Evolutionary conservation across 2,888 invertebrate genomes (phyloP).

Genomic region (Calameuta filiformis): DNA sequence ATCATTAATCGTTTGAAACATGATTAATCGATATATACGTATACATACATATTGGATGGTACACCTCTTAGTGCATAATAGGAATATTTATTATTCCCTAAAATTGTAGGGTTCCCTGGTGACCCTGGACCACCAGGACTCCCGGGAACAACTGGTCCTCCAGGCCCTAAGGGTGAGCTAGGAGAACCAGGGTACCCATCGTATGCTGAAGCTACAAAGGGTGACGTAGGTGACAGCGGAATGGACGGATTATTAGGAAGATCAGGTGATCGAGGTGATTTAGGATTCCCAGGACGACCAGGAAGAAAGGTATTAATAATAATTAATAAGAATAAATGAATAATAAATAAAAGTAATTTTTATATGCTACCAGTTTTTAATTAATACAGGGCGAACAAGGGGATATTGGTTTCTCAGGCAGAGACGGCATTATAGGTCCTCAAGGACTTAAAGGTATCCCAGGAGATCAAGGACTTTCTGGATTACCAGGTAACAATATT

Average conservation of each 20-base stretch:
- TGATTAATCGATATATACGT: not conserved
- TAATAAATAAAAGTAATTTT: not conserved
- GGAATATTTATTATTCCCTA: not conserved
- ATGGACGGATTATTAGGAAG: constrained; percentile 66
- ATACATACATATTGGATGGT: not conserved
- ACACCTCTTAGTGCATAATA: not conserved
- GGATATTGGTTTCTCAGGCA: constrained; percentile 60
- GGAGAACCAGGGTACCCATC: constrained; percentile 68
- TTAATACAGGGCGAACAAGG: constrained; percentile 43
- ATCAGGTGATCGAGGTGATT: constrained; percentile 70
- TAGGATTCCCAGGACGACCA: constrained; percentile 63
- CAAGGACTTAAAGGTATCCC: constrained; percentile 69
- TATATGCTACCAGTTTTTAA: not conserved
- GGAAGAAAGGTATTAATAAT: constrained; percentile 53
- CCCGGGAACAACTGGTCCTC: constrained; percentile 68
- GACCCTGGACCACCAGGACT: constrained; percentile 63
- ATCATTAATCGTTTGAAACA: not conserved
- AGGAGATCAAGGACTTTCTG: constrained; percentile 68
- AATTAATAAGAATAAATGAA: not conserved
- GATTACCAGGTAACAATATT: constrained; percentile 56
- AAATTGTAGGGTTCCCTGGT: constrained; percentile 40
- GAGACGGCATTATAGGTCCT: constrained; percentile 59
- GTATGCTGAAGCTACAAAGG: constrained; percentile 62
- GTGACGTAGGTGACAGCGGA: constrained; percentile 70
- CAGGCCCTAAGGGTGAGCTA: constrained; percentile 67